These are phyloP conservation scores for Autographa pulchrina DNA, from an alignment of 2,888 invertebrate species.

Conservation along the genomic window DNA sequence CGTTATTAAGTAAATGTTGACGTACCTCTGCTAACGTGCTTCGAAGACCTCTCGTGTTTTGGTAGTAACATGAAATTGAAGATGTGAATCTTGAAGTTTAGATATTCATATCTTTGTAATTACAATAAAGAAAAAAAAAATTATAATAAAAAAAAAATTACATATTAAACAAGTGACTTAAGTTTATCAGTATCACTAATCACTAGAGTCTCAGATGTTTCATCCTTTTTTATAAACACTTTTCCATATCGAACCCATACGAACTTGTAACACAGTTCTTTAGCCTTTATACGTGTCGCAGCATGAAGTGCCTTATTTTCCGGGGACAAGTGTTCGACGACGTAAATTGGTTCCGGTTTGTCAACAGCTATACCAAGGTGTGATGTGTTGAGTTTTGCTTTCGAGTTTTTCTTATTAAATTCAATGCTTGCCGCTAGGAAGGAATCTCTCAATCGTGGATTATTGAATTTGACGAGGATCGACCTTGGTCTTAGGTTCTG, in stretches of 20 bases:
- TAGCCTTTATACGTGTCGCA: too few species aligned
- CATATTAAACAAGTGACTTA: too few species aligned
- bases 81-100: not conserved
- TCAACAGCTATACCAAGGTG: slow-evolving; percentile 15
- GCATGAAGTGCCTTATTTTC: not conserved
- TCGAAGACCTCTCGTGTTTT: slow-evolving; percentile 9
- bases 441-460: slow-evolving; percentile 19
- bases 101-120: slow-evolving; percentile 3
- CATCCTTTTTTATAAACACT: slow-evolving; percentile 3
- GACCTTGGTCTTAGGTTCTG: slow-evolving; percentile 36
- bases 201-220: too few species aligned
- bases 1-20: not conserved
- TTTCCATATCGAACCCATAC: slow-evolving; percentile 10
- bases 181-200: too few species aligned
- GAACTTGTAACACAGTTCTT: slow-evolving; percentile 6
- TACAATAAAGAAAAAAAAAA: too few species aligned
- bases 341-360: slow-evolving; percentile 9
- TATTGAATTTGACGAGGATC: slow-evolving; percentile 44
- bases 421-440: not conserved
- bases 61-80: slow-evolving; percentile 10
- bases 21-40: slow-evolving; percentile 2
- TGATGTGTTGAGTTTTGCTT: not conserved
- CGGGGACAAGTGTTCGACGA: slow-evolving; percentile 6
- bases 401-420: not conserved
- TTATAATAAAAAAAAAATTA: too few species aligned